Percentiles rank a stretch among this genome's conserved stretches.
phyloP scores from a whole-genome alignment of 1,140 invertebrate species.

The Papilio polytes region DNA sequence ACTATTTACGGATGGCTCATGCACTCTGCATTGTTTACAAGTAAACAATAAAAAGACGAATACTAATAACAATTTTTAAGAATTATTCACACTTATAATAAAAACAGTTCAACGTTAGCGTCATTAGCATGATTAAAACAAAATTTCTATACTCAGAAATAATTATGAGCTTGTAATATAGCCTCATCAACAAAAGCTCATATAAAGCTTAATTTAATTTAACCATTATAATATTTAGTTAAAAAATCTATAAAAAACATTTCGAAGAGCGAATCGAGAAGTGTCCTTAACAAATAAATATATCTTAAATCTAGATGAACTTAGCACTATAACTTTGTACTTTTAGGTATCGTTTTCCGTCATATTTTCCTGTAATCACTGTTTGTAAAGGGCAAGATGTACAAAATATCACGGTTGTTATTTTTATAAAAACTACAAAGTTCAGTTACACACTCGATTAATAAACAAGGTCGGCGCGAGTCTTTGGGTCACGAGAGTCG shows the following conservation, averaged over 20 bases:
- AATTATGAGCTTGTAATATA: constrained; percentile 20
- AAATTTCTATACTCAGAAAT: not conserved
- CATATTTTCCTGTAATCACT: constrained; percentile 33
- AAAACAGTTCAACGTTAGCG: not conserved
- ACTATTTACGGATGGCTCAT: not conserved
- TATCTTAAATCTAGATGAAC: constrained; percentile 33
- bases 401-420: constrained; percentile 38
- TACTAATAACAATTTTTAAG: not conserved
- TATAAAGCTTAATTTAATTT: not conserved
- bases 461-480: constrained; percentile 73
- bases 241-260: not conserved
- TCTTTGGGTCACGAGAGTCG: constrained; percentile 71
- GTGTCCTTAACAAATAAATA: constrained; percentile 31
- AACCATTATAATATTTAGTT: not conserved
- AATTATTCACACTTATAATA: not conserved
- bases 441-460: constrained; percentile 62
- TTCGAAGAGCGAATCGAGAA: constrained; percentile 28
- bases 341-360: constrained; percentile 55
- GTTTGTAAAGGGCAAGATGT: constrained; percentile 44
- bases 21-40: not conserved
- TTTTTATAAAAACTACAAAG: constrained; percentile 47
- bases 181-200: constrained; percentile 21
- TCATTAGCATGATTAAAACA: not conserved
- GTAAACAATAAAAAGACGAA: not conserved
- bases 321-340: constrained; percentile 67